Percentiles rank a stretch among this genome's conserved stretches.
Evolutionary conservation across 2,888 invertebrate species (phyloP).

Genomic region (Ichneumon xanthorius): DNA sequence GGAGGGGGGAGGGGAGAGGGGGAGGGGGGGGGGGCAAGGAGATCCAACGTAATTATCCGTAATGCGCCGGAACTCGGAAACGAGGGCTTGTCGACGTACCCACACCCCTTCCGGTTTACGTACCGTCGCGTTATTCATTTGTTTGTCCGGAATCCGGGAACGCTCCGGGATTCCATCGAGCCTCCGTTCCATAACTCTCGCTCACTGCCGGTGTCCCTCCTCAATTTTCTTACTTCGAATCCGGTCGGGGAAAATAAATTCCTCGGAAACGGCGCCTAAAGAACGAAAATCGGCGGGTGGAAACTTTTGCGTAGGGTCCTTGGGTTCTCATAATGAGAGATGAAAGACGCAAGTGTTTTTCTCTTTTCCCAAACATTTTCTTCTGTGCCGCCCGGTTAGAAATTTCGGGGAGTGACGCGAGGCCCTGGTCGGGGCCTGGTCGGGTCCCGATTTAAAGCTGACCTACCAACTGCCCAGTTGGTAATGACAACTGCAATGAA

Average conservation of each 20-base stretch:
- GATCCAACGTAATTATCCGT: constrained; percentile 82
- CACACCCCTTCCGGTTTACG: constrained; percentile 73
- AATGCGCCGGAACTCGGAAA: constrained; percentile 80
- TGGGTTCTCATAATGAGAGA: too few relatives aligned
- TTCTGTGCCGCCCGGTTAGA: too few relatives aligned
- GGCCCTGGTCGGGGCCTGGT: too few relatives aligned
- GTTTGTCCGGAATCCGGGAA: constrained; percentile 77
- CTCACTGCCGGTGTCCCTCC: constrained; percentile 51
- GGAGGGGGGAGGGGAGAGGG: not conserved
- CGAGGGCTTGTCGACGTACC: constrained; percentile 75
- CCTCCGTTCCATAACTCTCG: constrained; percentile 59
- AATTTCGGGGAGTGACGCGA: too few relatives aligned
- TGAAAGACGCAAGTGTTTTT: too few relatives aligned
- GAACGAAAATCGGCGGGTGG: not conserved
- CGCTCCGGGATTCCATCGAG: constrained; percentile 59
- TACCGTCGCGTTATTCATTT: constrained; percentile 78
- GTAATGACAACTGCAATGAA: too few relatives aligned
- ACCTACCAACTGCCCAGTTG: too few relatives aligned
- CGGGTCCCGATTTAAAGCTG: too few relatives aligned
- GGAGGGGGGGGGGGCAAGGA: constrained; percentile 34
- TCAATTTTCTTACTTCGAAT: constrained; percentile 35
- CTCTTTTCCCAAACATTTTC: too few relatives aligned
- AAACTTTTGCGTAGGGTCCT: too few relatives aligned
- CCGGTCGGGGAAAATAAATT: constrained; percentile 38
- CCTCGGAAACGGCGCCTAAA: not conserved